Base-by-base conservation (phyloP, 2,888 invertebrate genomes). In the Pandemis heparana region DNA sequence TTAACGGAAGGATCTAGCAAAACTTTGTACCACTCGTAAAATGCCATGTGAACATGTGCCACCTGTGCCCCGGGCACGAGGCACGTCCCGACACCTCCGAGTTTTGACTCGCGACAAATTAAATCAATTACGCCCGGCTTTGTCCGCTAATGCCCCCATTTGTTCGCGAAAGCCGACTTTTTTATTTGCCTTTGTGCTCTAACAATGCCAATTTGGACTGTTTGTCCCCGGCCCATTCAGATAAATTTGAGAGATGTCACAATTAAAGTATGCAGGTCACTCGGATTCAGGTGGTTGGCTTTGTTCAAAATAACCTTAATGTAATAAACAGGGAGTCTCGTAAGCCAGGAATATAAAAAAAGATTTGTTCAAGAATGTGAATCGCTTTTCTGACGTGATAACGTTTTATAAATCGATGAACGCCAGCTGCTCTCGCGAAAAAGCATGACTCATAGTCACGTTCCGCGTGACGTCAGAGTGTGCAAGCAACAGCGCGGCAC, bases 51-150 rank as follows among this genome's bases (percentile, higher is more conserved):
- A 8, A 41, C 8, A 0, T 9, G 48, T 7, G 16, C 62, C 23
- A 18, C 8, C 38, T 71, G 39, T 53, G 18, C 23, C 48, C 39
- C 7, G 6, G 48, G 43, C 67, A 10, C 72, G 78, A 82, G 82
- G 82, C 87, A 86, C 87, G 85, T 85, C 83, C 14, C 51, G 60
- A 70, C 80, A 73, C 79, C 79, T 81, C 80, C 72, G 84, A 87
- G 85, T 89, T 92, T 92, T 90, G 91, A 90, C 90, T 90, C 83
- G 79, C 82, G 84, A 92, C 92, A 93, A 93, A 93, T 93, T 91
- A 92, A 93, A 92, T 93, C 92, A 93, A 93, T 93, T 93, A 92
- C 85, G 87, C 79, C 77, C 83, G 78, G 84, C 87, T 89, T 91
- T 87, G 90, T 88, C 78, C 80, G 75, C 84, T 84, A 91, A 89